Conservation (phyloP, 2,113 vertebrate genomes). For the Puntigrus tetrazona region DNA sequence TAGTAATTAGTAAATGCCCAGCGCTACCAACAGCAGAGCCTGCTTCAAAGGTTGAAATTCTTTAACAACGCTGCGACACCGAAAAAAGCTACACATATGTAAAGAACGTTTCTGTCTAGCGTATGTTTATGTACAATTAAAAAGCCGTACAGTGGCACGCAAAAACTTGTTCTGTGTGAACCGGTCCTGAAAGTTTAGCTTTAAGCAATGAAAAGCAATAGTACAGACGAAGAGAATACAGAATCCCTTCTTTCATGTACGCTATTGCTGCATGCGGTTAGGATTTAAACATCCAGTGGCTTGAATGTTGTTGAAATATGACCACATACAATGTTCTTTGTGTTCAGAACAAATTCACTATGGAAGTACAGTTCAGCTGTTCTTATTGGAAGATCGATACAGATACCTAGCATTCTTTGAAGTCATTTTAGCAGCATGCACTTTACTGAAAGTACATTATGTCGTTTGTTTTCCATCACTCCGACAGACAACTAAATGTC, state of each 20-base stretch:
- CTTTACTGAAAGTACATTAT: background rate
- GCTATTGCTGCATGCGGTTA: background rate
- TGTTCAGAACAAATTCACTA: background rate
- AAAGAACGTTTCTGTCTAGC: background rate
- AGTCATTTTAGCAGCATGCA: constrained; percentile 15
- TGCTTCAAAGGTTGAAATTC: background rate
- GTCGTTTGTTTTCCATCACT: background rate
- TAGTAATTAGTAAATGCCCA: no score
- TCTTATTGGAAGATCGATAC: background rate
- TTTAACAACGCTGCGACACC: background rate
- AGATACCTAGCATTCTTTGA: background rate
- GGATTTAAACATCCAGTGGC: background rate
- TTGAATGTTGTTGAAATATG: background rate
- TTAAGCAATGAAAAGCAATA: background rate
- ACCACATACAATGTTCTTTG: constrained; percentile 4
- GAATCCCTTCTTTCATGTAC: constrained; percentile 5
- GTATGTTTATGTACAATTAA: background rate
- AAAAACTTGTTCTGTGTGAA: background rate
- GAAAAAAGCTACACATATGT: background rate
- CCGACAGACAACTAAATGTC: background rate
- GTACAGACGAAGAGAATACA: background rate
- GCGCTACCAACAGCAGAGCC: background rate
- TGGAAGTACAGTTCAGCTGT: constrained; percentile 1
- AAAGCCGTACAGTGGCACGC: background rate
- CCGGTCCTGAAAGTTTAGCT: background rate